Percentiles rank a stretch among this genome's conserved stretches.
Conservation (phyloP, 1,140 invertebrate genomes). For the Drosophila prosaltans region DNA sequence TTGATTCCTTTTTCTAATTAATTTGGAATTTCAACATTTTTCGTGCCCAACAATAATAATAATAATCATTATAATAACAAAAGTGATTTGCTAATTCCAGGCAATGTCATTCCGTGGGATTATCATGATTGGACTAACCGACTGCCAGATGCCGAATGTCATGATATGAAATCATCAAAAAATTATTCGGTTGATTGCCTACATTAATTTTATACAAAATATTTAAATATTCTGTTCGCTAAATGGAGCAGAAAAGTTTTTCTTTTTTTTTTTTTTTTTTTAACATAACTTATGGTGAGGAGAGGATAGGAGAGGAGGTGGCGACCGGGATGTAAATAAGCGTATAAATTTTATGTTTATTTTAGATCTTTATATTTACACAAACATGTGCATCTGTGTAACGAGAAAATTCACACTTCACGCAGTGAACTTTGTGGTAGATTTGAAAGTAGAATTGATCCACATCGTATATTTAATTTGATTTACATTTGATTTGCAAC, state of each 20-base stretch:
- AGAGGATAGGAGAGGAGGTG: neutral
- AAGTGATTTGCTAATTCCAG: conserved; percentile 3
- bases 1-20: conserved; percentile 4
- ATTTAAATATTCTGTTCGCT: conserved; percentile 10
- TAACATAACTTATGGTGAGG: neutral
- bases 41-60: neutral
- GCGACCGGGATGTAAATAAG: neutral
- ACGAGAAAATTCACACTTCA: no score
- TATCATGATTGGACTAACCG: conserved; percentile 5
- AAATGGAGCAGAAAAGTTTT: conserved; percentile 8
- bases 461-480: no score
- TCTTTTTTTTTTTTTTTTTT: neutral
- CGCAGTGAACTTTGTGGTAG: neutral
- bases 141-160: conserved; percentile 8
- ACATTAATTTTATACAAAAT: conserved; percentile 7
- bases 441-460: neutral
- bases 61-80: conserved; percentile 5
- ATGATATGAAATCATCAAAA: conserved; percentile 3
- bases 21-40: conserved; percentile 6
- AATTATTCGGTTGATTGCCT: conserved; percentile 7
- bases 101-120: neutral
- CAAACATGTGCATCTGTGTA: neutral
- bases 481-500: neutral
- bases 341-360: neutral
- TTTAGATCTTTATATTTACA: conserved; percentile 9